These are phyloP conservation scores for Sarcophaga subvicina DNA, from an alignment of 2,888 invertebrate genomes.

Conservation along the genomic window DNA sequence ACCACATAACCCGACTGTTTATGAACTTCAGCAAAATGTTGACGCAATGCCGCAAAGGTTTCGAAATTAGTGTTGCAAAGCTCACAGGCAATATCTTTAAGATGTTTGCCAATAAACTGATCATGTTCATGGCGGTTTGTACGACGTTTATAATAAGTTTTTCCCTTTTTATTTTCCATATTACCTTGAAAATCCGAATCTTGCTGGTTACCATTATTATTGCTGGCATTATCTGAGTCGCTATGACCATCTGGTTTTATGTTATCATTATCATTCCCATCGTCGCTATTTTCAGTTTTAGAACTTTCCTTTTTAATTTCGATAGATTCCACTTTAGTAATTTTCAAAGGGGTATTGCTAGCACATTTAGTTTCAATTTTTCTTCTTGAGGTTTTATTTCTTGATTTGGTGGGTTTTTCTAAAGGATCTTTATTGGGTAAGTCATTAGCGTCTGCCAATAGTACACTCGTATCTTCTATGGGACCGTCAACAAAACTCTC, in stretches of 20 bases:
- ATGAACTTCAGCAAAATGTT: not conserved
- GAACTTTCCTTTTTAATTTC: not conserved
- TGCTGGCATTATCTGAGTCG: not conserved
- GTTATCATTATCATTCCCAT: not conserved
- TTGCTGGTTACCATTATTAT: not conserved
- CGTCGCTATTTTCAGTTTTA: not conserved
- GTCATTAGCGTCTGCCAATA: not conserved
- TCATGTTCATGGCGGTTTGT: slow-evolving; percentile 11
- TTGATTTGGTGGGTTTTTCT: not conserved
- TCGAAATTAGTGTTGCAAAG: not conserved
- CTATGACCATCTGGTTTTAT: slow-evolving; percentile 15
- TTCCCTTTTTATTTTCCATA: slow-evolving; percentile 65
- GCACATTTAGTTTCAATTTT: not conserved
- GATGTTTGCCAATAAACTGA: slow-evolving; percentile 12
- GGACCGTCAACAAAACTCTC: not conserved
- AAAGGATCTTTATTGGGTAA: slow-evolving; percentile 18
- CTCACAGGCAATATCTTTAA: not conserved
- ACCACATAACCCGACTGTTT: slow-evolving; percentile 7
- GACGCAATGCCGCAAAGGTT: not conserved
- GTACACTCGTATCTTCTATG: not conserved
- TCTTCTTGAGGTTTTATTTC: not conserved
- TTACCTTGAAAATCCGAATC: slow-evolving; percentile 71
- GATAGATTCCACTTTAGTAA: not conserved
- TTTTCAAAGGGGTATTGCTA: not conserved
- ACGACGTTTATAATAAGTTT: not conserved